Base-by-base conservation (phyloP, 2,888 invertebrate species). In the Drosophila suboccidentalis region DNA sequence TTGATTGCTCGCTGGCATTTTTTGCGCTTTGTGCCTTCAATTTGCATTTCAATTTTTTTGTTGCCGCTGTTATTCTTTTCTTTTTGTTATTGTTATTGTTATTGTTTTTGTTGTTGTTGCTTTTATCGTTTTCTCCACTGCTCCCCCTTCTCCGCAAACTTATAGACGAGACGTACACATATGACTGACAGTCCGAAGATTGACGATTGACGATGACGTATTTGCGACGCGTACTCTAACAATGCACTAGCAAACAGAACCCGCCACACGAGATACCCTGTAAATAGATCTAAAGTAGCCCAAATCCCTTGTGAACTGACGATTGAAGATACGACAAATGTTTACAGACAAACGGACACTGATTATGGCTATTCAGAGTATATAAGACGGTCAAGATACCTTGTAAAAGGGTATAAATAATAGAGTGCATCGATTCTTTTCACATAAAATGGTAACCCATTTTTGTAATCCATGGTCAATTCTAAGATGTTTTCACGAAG, bases 1-100 rank as follows among this genome's bases (percentile, higher is more conserved):
- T 84, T 84, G 87, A 87, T 87, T 82, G 82, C 66, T 73, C 77
- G 47, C 68, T 78, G 61, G 60, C 68, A 57, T 64, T 76, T 82
- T 76, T 82, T 82, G 78, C 62, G 86, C 86, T 88, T 85, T 82
- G 79, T 83, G 86, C 80, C 71, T 88, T 88, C 78, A 87, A 83
- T 83, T 88, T 83, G 88, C 88, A 83, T 87, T 88, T 76, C 66
- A 85, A 82, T 83, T 87, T 46, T 46, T 68, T 39, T 70, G 53
- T 60, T 68, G 46, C 17, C 55, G 57, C 53, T 59, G 53, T 50
- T 60, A 51, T 50, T 43, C 22, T 51, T 54, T 32, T 66, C 29
- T 41, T 58, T 4, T 46, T 43, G 32, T 34, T 54, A 13, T 36
- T 62, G 32, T 34, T 54, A 13, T 36, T 62, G 4, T 39, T 57